Percentiles rank a stretch among this genome's conserved stretches.
phyloP scores from a whole-genome alignment of 2,797 vertebrate species.

The Gila robusta region DNA sequence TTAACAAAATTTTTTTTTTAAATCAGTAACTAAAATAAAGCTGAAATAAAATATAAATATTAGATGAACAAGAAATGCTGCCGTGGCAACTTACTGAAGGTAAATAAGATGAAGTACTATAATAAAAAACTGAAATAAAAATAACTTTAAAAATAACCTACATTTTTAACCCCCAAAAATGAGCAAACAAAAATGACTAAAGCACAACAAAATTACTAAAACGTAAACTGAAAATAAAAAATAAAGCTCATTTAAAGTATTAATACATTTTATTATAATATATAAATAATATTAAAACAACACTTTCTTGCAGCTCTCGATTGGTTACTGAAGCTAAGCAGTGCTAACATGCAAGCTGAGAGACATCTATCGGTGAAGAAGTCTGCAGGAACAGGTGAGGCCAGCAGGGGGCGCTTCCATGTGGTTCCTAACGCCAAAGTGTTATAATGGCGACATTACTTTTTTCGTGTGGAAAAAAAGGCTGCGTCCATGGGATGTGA shows the following conservation, averaged over 20 bases:
- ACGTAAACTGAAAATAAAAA: background rate
- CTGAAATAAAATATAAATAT: background rate
- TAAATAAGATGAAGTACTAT: no score
- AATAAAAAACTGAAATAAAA: no score
- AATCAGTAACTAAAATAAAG: background rate
- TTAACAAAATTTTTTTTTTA: background rate
- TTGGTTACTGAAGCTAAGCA: background rate
- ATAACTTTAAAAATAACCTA: no score
- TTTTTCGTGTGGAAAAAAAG: background rate
- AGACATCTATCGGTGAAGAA: background rate
- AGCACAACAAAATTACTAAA: background rate
- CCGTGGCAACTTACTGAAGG: background rate
- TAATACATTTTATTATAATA: background rate
- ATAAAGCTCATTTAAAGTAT: background rate
- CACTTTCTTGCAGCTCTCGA: background rate
- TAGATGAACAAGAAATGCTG: background rate
- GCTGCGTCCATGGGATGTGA: background rate
- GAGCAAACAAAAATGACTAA: background rate
- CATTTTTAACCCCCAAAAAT: no score
- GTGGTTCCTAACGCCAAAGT: background rate
- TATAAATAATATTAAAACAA: background rate
- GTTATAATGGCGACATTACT: background rate
- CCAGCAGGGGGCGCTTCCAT: background rate
- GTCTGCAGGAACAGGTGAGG: background rate
- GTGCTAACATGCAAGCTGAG: background rate